phyloP scores from a whole-genome alignment of 2,113 vertebrate genomes.

The Illadopsis cleaveri region DNA sequence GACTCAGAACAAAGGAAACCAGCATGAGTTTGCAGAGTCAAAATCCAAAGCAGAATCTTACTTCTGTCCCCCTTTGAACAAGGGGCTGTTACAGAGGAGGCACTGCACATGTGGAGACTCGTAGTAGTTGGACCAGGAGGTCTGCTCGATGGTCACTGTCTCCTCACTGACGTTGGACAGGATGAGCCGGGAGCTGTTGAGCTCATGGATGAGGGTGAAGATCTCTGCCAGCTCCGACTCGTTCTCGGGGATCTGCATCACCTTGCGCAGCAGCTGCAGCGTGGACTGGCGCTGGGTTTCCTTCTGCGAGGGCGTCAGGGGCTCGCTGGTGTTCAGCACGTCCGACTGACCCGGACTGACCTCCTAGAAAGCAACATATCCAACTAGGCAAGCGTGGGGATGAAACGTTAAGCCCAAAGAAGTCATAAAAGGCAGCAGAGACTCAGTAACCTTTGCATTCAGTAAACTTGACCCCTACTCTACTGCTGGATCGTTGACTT shows the following conservation, averaged over 20 bases:
- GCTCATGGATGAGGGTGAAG: constrained; percentile 89
- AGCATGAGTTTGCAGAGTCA: background rate
- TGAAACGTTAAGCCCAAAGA: background rate
- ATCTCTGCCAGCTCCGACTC: constrained; percentile 89
- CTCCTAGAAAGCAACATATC: constrained; percentile 61
- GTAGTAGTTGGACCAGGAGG: constrained; percentile 92
- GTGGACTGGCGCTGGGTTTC: constrained; percentile 92
- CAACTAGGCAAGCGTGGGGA: background rate
- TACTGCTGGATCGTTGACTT: background rate
- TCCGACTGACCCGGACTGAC: constrained; percentile 49
- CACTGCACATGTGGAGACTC: constrained; percentile 89
- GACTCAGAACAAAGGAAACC: background rate
- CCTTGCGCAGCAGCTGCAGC: constrained; percentile 86
- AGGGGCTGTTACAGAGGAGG: constrained; percentile 86
- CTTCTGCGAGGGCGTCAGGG: constrained; percentile 81
- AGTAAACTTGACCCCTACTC: background rate
- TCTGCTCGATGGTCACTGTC: constrained; percentile 82
- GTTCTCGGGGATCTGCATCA: constrained; percentile 90
- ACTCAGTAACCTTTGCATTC: background rate
- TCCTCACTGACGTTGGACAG: constrained; percentile 82
- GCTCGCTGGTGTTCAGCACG: constrained; percentile 76
- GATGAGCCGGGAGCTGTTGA: constrained; percentile 88
- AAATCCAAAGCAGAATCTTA: constrained; percentile 73
- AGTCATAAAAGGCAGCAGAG: background rate
- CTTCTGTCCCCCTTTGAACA: constrained; percentile 92